phyloP scores from a whole-genome alignment of 2,888 invertebrate species.

The Stenotaenia linearis region DNA sequence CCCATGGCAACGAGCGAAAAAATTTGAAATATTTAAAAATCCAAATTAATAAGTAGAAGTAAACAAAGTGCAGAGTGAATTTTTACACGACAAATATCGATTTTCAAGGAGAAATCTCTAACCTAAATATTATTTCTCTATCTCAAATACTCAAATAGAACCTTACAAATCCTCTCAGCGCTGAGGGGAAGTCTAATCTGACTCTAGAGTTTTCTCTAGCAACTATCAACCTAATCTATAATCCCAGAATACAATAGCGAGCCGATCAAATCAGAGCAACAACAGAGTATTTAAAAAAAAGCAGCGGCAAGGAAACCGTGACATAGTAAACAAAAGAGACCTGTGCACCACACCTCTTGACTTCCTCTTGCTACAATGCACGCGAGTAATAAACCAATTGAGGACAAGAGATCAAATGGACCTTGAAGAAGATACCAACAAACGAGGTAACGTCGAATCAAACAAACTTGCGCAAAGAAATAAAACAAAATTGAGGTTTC shows the following conservation, averaged over 20 bases:
- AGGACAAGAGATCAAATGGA: not conserved
- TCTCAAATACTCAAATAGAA: not conserved
- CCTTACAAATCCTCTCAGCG: not conserved
- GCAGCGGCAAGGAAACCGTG: not conserved
- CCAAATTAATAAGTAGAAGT: not conserved
- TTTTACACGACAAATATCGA: no score
- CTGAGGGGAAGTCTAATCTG: not conserved
- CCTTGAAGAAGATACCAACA: not conserved
- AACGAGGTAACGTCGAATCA: no score
- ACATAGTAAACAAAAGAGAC: not conserved
- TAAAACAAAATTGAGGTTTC: not conserved
- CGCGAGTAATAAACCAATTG: not conserved
- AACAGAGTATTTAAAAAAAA: not conserved
- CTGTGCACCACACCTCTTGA: not conserved
- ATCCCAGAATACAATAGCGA: not conserved
- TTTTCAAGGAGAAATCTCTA: not conserved
- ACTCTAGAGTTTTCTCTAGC: not conserved
- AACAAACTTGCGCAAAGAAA: not conserved
- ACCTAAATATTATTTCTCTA: no score
- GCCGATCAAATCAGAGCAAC: not conserved
- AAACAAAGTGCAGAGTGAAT: not conserved
- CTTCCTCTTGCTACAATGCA: not conserved
- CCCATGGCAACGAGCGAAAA: conserved; percentile 47
- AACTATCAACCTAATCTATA: not conserved
- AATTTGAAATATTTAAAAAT: not conserved